Conservation (phyloP, 2,113 vertebrate genomes). For the Salvelinus fontinalis region DNA sequence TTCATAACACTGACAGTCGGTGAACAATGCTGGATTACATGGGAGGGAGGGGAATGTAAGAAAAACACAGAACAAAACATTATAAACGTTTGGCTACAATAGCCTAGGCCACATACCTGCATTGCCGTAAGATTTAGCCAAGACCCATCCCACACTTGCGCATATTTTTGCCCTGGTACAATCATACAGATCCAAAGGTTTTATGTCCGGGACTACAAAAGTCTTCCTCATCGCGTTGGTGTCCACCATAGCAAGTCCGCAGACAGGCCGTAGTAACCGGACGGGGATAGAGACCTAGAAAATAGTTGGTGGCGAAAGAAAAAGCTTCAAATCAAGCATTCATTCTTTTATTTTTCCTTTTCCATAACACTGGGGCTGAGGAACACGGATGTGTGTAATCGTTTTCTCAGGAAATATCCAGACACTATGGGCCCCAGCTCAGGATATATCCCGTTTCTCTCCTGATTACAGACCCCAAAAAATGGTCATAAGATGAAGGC, state of each 20-base stretch:
- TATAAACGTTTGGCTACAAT: constrained; percentile 10
- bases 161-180: constrained; percentile 83
- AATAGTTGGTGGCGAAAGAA: constrained; percentile 32
- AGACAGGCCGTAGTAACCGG: constrained; percentile 46
- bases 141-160: constrained; percentile 87
- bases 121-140: constrained; percentile 85
- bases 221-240: constrained; percentile 84
- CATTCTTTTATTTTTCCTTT: constrained; percentile 62
- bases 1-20: constrained; percentile 25
- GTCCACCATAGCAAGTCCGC: constrained; percentile 81
- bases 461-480: background rate
- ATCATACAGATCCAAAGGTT: constrained; percentile 89
- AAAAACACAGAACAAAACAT: background rate
- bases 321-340: constrained; percentile 52
- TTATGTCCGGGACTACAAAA: constrained; percentile 88
- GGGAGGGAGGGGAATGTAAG: constrained; percentile 5
- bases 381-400: constrained; percentile 61
- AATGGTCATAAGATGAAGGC: constrained; percentile 1
- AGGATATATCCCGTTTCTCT: constrained; percentile 34
- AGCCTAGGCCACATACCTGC: constrained; percentile 76
- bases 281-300: constrained; percentile 17
- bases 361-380: constrained; percentile 52
- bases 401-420: constrained; percentile 59
- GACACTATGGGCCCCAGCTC: constrained; percentile 44
- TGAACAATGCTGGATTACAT: constrained; percentile 20